These are phyloP conservation scores for Lophius americanus DNA, from an alignment of 2,797 vertebrate genomes.

Conservation along the genomic window DNA sequence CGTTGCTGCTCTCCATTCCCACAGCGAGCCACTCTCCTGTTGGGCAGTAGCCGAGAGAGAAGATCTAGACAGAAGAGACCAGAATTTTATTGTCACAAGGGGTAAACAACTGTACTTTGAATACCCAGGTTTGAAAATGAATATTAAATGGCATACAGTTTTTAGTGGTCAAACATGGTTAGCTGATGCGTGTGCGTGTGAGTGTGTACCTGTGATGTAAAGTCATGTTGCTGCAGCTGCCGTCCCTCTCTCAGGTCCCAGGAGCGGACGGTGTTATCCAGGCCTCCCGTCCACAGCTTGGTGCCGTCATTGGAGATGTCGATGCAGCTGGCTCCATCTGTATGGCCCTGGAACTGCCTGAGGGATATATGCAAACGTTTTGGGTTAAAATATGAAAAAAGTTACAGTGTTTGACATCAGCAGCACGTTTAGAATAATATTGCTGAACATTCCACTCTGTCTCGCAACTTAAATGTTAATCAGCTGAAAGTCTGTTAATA, in stretches of 20 bases:
- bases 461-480: conserved; percentile 7
- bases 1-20: conserved; percentile 98
- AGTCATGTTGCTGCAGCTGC: conserved; percentile 98
- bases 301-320: conserved; percentile 98
- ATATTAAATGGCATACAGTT: background rate
- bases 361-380: conserved; percentile 36
- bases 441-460: conserved; percentile 8
- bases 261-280: conserved; percentile 98
- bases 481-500: conserved; percentile 1
- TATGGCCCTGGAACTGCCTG: conserved; percentile 98
- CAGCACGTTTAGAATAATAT: conserved; percentile 3
- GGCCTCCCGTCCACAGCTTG: conserved; percentile 97
- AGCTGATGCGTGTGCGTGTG: background rate
- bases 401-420: conserved; percentile 21
- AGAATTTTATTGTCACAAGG: conserved; percentile 1
- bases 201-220: conserved; percentile 93
- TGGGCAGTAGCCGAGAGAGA: conserved; percentile 95
- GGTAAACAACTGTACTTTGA: background rate
- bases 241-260: conserved; percentile 98
- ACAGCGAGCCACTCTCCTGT: conserved; percentile 96
- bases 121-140: background rate
- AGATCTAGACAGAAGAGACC: conserved; percentile 83
- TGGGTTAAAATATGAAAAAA: conserved; percentile 28
- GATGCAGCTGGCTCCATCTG: conserved; percentile 97
- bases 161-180: background rate